Evolutionary conservation across 2,113 vertebrate genomes (phyloP).

Genomic region (Daboia siamensis): DNA sequence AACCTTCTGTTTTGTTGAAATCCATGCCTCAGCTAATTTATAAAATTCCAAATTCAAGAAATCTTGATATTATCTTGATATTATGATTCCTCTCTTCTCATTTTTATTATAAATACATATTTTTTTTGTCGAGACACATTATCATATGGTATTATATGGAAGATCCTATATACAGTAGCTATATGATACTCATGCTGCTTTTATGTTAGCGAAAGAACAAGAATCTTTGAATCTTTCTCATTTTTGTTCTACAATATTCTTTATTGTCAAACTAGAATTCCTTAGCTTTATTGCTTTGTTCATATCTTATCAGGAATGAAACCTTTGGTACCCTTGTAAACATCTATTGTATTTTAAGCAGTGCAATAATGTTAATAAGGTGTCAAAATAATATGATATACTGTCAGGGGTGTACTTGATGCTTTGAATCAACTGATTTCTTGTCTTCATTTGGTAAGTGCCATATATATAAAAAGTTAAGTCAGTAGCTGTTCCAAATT

Average conservation of each 20-base stretch:
- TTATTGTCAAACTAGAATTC: not conserved
- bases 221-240: not conserved
- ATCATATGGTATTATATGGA: not conserved
- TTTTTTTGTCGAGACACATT: not conserved
- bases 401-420: not conserved
- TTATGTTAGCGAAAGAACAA: not conserved
- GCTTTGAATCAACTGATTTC: constrained; percentile 5
- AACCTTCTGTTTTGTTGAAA: not conserved
- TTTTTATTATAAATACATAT: not conserved
- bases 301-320: constrained; percentile 10
- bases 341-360: constrained; percentile 13
- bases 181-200: not conserved
- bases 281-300: constrained; percentile 20
- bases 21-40: not conserved
- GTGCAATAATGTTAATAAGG: constrained; percentile 17
- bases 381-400: constrained; percentile 23
- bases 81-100: not conserved
- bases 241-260: not conserved
- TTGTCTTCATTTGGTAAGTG: not conserved
- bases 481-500: not conserved
- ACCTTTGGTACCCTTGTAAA: not conserved
- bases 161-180: not conserved
- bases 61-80: not conserved
- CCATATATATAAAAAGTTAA: not conserved
- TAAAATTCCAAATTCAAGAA: not conserved